Evolutionary conservation across 1,140 invertebrate species (phyloP), one percentile per base, ranked within the genome.

Genomic region (Aphelenchoides fujianensis): DNA sequence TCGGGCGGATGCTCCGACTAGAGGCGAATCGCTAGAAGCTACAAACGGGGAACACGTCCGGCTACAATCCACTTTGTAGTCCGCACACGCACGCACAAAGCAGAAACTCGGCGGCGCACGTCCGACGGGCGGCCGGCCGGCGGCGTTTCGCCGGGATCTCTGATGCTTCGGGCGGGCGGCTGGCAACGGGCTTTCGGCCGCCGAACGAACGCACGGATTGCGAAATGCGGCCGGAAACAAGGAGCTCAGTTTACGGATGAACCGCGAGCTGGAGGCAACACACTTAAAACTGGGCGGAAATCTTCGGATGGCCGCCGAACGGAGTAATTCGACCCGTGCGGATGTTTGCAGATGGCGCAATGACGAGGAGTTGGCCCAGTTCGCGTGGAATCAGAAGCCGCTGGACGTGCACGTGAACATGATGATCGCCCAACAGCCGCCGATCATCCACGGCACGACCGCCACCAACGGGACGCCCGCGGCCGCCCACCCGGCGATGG

Each of bases 341-440:
- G n/a, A 53, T 69, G 30, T 31, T 71, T 73, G 1, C 62, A 74
- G 73, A 75, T 74, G 73, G 73, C 74, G 73, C 30, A 62, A 71
- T 61, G 73, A 74, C 31, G 36, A 35, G 30, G 72, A 75, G 41
- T 35, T 74, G 32, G 73, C 73, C 32, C 32, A 72, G 30, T 74
- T 34, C 41, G 73, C 73, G 28, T 74, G 66, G 63, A 75, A 76
- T 28, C 34, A 31, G 35, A 67, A 55, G 12, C 68, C 37, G 27
- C 32, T 30, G 1, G 7, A 71, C 57, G 32, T 16, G 28, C 7
- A 3, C 55, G 54, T 27, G 28, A 70, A 52, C 35, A 74, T 34
- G 72, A 28, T 66, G 73, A 74, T 68, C 71, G 69, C 64, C 67
- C 37, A 53, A 34, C 71, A 23, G n/a, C 37, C 16, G 74, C 31